Percentiles rank a stretch among this genome's conserved stretches.
phyloP scores from a whole-genome alignment of 2,113 vertebrate species.

The Prunella himalayana region DNA sequence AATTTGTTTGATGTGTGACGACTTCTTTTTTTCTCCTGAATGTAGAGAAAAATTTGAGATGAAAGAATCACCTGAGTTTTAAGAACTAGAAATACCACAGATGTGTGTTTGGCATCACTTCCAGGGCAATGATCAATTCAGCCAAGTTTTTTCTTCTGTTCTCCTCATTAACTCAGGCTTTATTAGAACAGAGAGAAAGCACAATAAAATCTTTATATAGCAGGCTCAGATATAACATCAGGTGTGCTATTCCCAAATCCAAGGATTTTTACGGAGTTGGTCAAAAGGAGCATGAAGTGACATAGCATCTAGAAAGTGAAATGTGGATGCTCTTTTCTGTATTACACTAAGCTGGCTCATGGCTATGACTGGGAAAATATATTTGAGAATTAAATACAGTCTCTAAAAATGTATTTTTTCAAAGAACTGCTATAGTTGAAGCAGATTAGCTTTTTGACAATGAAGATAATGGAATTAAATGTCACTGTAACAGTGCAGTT shows the following conservation, averaged over 20 bases:
- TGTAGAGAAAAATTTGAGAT: neutral
- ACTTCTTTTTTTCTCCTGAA: neutral
- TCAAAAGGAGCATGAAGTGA: neutral
- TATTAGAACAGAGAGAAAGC: neutral
- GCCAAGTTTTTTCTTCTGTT: neutral
- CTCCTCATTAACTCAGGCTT: neutral
- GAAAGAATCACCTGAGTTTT: neutral
- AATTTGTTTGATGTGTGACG: neutral
- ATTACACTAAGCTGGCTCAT: neutral
- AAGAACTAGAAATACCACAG: neutral
- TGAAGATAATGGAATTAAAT: neutral
- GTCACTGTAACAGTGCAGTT: neutral
- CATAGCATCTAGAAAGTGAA: neutral
- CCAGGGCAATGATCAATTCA: neutral
- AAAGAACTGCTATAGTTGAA: neutral
- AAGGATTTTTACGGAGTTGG: neutral
- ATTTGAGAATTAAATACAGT: neutral
- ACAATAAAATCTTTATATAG: neutral
- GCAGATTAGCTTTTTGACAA: neutral
- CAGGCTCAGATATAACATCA: neutral
- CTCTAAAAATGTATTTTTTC: neutral
- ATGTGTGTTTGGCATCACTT: neutral
- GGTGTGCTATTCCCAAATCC: neutral
- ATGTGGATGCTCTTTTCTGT: neutral
- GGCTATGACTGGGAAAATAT: neutral